phyloP scores from a whole-genome alignment of 2,888 invertebrate genomes.

The Caenorhabditis virilis region DNA sequence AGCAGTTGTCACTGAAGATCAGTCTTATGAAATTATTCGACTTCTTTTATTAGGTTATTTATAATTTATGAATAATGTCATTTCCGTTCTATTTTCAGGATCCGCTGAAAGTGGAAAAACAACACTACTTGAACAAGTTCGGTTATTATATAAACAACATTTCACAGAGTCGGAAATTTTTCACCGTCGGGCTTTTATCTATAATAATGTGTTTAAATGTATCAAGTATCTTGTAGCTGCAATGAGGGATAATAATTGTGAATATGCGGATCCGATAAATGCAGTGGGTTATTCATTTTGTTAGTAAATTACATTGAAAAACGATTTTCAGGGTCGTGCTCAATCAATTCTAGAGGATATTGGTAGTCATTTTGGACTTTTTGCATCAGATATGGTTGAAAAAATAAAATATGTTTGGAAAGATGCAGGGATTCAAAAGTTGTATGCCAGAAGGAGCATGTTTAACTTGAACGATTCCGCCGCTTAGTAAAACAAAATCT shows the following conservation, averaged over 20 bases:
- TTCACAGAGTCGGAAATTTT: slow-evolving; percentile 54
- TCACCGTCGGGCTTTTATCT: slow-evolving; percentile 56
- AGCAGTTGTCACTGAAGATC: neutral
- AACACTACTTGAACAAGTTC: slow-evolving; percentile 56
- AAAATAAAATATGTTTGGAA: slow-evolving; percentile 46
- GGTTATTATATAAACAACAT: slow-evolving; percentile 43
- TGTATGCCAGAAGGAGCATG: slow-evolving; percentile 48
- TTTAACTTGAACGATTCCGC: slow-evolving; percentile 60
- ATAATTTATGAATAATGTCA: neutral
- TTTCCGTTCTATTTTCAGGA: slow-evolving; percentile 35
- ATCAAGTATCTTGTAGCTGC: slow-evolving; percentile 41
- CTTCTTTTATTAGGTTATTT: slow-evolving; percentile 4
- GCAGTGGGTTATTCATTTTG: slow-evolving; percentile 26
- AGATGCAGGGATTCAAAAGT: slow-evolving; percentile 47
- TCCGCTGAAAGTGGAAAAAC: slow-evolving; percentile 62
- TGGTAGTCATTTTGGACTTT: slow-evolving; percentile 36
- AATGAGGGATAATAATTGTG: slow-evolving; percentile 33
- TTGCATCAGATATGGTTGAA: slow-evolving; percentile 27
- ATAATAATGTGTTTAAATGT: slow-evolving; percentile 49
- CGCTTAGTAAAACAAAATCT: slow-evolving; percentile 39
- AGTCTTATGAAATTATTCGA: neutral
- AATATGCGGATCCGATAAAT: slow-evolving; percentile 38
- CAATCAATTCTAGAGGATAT: slow-evolving; percentile 36
- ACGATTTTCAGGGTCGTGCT: slow-evolving; percentile 42
- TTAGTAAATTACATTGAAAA: neutral